These are phyloP conservation scores for Caloenas nicobarica DNA, from an alignment of 2,113 vertebrate species.

Conservation along the genomic window DNA sequence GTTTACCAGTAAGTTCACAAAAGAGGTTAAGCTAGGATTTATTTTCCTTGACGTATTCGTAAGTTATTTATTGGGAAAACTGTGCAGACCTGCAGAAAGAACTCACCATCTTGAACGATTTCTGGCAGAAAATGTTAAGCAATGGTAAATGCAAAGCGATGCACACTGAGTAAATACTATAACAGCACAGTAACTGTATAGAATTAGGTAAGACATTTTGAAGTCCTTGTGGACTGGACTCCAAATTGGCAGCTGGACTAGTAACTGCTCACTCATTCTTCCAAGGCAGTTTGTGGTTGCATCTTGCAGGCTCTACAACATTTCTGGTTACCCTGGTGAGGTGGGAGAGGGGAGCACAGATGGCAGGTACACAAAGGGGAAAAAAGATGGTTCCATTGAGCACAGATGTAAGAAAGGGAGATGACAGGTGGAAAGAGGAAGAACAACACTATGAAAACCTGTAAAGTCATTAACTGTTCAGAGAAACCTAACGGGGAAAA, in stretches of 20 bases:
- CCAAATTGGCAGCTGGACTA: neutral
- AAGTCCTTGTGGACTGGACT: neutral
- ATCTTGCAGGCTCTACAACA: neutral
- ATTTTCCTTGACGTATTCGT: accelerated
- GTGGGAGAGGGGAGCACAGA: neutral
- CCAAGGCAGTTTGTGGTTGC: neutral
- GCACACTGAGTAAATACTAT: neutral
- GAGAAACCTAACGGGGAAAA: neutral
- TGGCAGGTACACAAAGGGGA: neutral
- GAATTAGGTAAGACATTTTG: neutral
- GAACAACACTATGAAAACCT: neutral
- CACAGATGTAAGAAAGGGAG: neutral
- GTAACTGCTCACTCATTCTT: neutral
- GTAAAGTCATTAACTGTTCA: neutral
- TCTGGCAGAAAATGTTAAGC: neutral
- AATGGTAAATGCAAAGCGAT: neutral
- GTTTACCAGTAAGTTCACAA: neutral
- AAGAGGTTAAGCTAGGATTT: neutral
- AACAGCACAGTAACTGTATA: neutral
- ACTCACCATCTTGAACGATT: neutral
- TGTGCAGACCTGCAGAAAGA: neutral
- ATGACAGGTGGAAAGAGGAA: neutral
- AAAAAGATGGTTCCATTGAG: neutral
- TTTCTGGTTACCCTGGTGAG: neutral
- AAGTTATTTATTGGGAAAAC: neutral